These are phyloP conservation scores for Aurelia aurita complex sp. Pacific DNA, from an alignment of 30 jellyfish, hydroid and myxozoan genomes.

Conservation along the genomic window DNA sequence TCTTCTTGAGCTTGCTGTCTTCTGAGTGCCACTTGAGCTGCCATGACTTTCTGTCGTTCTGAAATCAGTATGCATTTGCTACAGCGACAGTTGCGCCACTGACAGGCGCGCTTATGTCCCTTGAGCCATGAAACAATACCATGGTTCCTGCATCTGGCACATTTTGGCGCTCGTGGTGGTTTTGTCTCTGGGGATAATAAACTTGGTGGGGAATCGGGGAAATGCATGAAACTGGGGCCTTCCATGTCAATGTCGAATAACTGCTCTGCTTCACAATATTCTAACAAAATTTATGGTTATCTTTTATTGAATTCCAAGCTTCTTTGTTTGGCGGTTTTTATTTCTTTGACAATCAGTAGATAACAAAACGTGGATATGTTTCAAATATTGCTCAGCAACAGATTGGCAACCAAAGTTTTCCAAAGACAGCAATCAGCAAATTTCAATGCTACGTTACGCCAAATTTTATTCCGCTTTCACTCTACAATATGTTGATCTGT, in stretches of 20 bases:
- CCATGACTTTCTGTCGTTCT: constrained; percentile 87
- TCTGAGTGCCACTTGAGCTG: constrained; percentile 90
- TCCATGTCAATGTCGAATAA: constrained; percentile 26
- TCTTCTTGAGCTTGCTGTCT: constrained; percentile 94
- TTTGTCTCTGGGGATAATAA: constrained; percentile 89
- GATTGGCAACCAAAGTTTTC: too few species aligned
- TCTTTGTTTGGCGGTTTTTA: too few species aligned
- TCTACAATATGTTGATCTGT: too few species aligned
- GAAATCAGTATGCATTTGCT: constrained; percentile 80
- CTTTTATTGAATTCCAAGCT: not conserved
- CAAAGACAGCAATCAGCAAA: too few species aligned
- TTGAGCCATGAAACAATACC: constrained; percentile 87
- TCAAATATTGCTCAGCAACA: too few species aligned
- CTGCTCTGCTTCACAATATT: not conserved
- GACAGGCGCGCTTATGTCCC: constrained; percentile 86
- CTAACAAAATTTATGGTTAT: not conserved
- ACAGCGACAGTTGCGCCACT: constrained; percentile 83
- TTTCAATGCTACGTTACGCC: too few species aligned
- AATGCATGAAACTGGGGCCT: constrained; percentile 71
- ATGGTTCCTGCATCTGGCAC: constrained; percentile 90
- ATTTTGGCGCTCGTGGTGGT: constrained; percentile 94
- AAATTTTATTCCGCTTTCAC: too few species aligned
- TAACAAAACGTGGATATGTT: too few species aligned
- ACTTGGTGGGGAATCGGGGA: constrained; percentile 76
- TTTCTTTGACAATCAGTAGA: too few species aligned